Conservation (phyloP, 2,888 invertebrate species). For the Stenodema calcarata region DNA sequence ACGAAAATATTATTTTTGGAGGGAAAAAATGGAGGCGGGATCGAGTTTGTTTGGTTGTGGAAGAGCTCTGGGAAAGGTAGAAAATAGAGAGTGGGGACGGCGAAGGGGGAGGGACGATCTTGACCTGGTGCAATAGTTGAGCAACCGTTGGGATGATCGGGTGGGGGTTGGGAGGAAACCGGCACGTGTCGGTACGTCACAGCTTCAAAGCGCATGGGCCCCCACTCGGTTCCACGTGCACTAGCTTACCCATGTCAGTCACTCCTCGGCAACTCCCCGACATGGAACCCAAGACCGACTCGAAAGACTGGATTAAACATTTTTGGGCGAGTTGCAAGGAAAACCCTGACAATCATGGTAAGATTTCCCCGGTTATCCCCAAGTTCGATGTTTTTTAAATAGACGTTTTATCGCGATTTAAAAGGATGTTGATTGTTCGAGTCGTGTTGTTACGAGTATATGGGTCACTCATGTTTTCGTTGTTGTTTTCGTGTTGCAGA, state of each 20-base stretch:
- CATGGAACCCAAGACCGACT: constrained; percentile 57
- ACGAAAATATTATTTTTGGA: neutral
- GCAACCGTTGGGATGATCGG: constrained; percentile 39
- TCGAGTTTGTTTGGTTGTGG: constrained; percentile 13
- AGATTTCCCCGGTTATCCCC: neutral
- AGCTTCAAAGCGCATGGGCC: constrained; percentile 54
- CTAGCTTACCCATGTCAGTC: constrained; percentile 49
- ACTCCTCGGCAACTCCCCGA: constrained; percentile 36
- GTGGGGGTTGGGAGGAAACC: constrained; percentile 42
- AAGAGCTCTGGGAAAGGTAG: neutral
- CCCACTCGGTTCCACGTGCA: constrained; percentile 54
- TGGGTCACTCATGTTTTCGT: constrained; percentile 51
- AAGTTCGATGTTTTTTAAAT: neutral
- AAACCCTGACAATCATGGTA: constrained; percentile 52
- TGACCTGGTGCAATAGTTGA: constrained; percentile 53
- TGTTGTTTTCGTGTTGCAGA: constrained; percentile 62
- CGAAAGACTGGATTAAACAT: constrained; percentile 65
- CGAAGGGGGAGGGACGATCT: constrained; percentile 45
- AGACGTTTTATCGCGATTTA: neutral
- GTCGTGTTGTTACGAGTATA: neutral
- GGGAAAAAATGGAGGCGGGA: neutral
- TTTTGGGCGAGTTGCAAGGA: constrained; percentile 59
- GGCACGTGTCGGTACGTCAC: constrained; percentile 52
- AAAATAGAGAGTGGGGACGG: neutral
- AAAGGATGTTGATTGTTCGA: neutral